These are phyloP conservation scores for Allygus modestus DNA, from an alignment of 2,888 invertebrate genomes.

Conservation along the genomic window DNA sequence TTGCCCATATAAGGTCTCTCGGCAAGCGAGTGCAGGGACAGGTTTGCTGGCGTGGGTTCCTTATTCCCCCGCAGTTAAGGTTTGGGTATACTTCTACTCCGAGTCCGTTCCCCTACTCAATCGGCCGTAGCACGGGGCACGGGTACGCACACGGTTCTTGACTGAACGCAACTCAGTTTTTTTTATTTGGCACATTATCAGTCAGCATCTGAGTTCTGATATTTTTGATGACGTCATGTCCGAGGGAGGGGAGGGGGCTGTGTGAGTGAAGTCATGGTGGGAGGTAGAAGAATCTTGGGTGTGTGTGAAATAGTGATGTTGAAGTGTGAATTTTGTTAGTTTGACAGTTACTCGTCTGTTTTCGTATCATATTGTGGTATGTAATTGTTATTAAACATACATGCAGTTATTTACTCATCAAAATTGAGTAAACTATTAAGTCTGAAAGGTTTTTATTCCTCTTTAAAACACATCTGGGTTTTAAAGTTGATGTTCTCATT, in stretches of 20 bases:
- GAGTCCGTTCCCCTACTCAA: background rate
- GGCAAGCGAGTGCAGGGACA: constrained; percentile 46
- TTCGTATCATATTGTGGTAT: constrained; percentile 14
- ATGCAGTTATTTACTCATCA: background rate
- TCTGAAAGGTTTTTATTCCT: background rate
- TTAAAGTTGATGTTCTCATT: constrained; percentile 45
- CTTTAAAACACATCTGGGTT: constrained; percentile 44
- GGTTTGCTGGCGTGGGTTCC: constrained; percentile 36
- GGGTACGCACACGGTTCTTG: background rate
- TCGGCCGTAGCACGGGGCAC: background rate
- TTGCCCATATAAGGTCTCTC: constrained; percentile 51
- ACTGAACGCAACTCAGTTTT: background rate
- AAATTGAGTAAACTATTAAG: background rate
- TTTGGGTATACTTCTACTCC: background rate
- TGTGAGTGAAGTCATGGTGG: constrained; percentile 43
- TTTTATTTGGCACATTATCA: constrained; percentile 17
- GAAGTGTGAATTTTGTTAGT: constrained; percentile 39
- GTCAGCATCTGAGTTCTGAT: constrained; percentile 19
- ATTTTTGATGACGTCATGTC: constrained; percentile 49
- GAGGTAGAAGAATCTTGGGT: constrained; percentile 57
- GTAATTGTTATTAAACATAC: constrained; percentile 20
- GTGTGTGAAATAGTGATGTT: constrained; percentile 50
- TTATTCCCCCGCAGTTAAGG: background rate
- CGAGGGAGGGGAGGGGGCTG: background rate
- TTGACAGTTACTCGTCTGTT: constrained; percentile 21